These are phyloP conservation scores for Condylura cristata DNA, from an alignment of 2,113 vertebrate genomes.

Conservation along the genomic window DNA sequence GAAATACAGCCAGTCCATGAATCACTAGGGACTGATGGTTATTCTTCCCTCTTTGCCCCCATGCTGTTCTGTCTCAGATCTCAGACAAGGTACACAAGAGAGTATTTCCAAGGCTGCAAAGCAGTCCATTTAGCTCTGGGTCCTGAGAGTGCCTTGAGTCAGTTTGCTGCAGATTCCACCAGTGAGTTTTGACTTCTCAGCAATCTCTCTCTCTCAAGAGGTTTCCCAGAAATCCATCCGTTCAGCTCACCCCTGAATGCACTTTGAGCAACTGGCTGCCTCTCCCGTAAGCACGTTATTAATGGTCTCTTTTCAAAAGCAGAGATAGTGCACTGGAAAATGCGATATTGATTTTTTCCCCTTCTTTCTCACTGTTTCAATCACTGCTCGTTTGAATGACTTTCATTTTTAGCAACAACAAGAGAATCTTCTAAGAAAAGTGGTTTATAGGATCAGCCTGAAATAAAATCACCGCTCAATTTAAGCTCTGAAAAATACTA, in stretches of 20 bases:
- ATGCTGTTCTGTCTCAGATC: neutral
- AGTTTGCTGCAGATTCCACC: slow-evolving; percentile 74
- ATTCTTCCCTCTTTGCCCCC: neutral
- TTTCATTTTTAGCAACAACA: slow-evolving; percentile 88
- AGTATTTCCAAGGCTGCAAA: neutral
- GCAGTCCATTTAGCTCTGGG: neutral
- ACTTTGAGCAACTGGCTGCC: slow-evolving; percentile 87
- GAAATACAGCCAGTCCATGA: neutral
- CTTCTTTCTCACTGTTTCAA: slow-evolving; percentile 85
- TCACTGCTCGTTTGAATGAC: slow-evolving; percentile 87
- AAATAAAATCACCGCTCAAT: slow-evolving; percentile 88
- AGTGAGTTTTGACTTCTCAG: slow-evolving; percentile 80
- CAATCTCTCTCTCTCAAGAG: slow-evolving; percentile 78
- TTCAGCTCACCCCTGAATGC: slow-evolving; percentile 87
- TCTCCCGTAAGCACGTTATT: slow-evolving; percentile 87
- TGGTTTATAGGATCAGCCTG: slow-evolving; percentile 83
- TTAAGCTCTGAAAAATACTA: slow-evolving; percentile 86
- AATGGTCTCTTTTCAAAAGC: slow-evolving; percentile 88
- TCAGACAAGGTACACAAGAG: neutral
- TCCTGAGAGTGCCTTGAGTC: slow-evolving; percentile 25
- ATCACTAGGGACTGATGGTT: neutral
- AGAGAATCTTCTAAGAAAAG: slow-evolving; percentile 84
- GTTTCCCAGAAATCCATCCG: slow-evolving; percentile 76
- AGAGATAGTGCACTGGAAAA: slow-evolving; percentile 87
- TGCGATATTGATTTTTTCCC: slow-evolving; percentile 84